A percentile compares a stretch with the other conserved stretches of the same genome.
Evolutionary conservation across 2,888 invertebrate species (phyloP).

Genomic region (Campoplex nolae): DNA sequence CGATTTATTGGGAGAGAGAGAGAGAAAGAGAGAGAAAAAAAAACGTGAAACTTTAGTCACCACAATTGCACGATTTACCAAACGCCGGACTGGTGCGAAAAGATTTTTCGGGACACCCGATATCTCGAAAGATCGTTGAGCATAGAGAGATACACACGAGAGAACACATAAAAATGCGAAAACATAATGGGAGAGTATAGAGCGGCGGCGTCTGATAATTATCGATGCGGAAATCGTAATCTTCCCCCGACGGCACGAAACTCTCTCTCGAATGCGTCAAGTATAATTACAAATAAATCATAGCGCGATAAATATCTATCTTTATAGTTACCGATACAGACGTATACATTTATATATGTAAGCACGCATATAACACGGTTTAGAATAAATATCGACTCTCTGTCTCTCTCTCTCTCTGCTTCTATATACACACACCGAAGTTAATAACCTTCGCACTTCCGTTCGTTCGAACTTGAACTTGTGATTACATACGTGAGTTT

Average conservation of each 20-base stretch:
- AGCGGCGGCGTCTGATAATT: conserved; percentile 50
- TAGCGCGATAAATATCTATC: background rate
- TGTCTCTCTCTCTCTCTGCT: background rate
- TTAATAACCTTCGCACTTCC: conserved; percentile 47
- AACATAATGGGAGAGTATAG: background rate
- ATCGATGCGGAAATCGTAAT: conserved; percentile 65
- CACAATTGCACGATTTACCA: background rate
- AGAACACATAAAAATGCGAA: background rate
- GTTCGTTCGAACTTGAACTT: conserved; percentile 62
- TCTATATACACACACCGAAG: background rate
- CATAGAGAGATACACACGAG: background rate
- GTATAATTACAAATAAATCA: conserved; percentile 55
- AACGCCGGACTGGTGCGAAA: background rate
- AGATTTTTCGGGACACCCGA: background rate
- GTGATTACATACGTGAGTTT: conserved; percentile 5
- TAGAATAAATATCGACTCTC: background rate
- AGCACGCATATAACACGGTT: background rate
- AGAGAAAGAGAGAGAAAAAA: background rate
- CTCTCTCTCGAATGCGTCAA: conserved; percentile 27
- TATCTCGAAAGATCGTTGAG: background rate
- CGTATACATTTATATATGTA: background rate
- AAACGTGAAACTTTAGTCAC: background rate
- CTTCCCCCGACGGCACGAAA: background rate
- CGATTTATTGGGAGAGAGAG: background rate
- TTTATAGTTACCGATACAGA: background rate